These are phyloP conservation scores for Cylindroiulus punctatus DNA, from an alignment of 2,888 invertebrate species.

Conservation along the genomic window DNA sequence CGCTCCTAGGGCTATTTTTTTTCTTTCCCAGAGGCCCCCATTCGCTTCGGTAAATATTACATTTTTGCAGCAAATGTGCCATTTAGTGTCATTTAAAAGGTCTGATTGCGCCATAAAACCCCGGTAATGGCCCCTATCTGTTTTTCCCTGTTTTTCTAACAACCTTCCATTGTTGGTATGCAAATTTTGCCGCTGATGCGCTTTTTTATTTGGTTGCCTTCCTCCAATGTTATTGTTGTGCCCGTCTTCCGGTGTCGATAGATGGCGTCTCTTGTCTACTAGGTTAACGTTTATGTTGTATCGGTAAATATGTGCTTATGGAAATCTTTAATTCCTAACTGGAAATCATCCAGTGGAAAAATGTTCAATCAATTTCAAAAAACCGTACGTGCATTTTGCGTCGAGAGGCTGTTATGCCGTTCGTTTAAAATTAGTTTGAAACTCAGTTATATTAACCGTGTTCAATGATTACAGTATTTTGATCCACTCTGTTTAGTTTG, in stretches of 20 bases:
- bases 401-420: too few species aligned
- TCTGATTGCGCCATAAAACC: slow-evolving; percentile 28
- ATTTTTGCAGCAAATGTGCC: background rate
- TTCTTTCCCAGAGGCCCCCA: background rate
- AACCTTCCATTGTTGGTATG: background rate
- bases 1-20: slow-evolving; percentile 13
- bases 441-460: too few species aligned
- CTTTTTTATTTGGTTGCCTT: background rate
- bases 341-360: background rate
- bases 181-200: background rate
- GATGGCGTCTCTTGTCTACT: background rate
- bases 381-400: too few species aligned
- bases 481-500: too few species aligned
- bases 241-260: background rate
- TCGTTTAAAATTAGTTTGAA: too few species aligned
- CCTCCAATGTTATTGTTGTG: background rate
- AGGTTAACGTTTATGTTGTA: background rate
- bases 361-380: too few species aligned
- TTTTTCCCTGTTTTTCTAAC: slow-evolving; percentile 27
- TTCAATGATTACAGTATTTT: too few species aligned
- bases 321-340: background rate
- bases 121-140: slow-evolving; percentile 24
- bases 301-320: background rate
- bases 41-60: background rate
- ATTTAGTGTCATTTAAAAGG: slow-evolving; percentile 33